Evolutionary conservation across 2,797 vertebrate genomes (phyloP).

Genomic region (Cryptoprocta ferox): DNA sequence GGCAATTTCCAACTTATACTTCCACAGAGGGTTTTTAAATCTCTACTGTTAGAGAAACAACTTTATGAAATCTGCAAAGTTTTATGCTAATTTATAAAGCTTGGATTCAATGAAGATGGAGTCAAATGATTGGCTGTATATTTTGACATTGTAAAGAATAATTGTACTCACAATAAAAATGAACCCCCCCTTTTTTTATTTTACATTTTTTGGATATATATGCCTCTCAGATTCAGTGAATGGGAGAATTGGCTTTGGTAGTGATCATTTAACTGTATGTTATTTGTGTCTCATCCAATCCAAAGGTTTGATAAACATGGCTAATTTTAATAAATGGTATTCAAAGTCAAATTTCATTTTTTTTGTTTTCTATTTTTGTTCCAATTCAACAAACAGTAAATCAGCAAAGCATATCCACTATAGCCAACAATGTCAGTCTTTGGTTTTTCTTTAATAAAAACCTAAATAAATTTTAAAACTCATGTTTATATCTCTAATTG

Average conservation of each 20-base stretch:
- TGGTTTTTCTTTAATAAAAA: neutral
- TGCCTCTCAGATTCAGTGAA: neutral
- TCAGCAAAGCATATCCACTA: neutral
- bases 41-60: slow-evolving; percentile 83
- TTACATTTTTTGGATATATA: neutral
- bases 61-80: slow-evolving; percentile 80
- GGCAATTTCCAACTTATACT: slow-evolving; percentile 87
- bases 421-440: neutral
- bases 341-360: neutral
- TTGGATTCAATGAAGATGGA: slow-evolving; percentile 71
- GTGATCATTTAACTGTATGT: neutral
- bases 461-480: neutral
- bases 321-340: neutral
- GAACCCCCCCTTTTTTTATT: neutral
- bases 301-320: neutral
- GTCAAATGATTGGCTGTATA: slow-evolving; percentile 60
- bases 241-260: neutral
- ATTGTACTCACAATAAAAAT: slow-evolving; percentile 61
- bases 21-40: slow-evolving; percentile 84
- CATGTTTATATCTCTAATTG: neutral
- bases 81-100: slow-evolving; percentile 80
- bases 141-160: slow-evolving; percentile 29
- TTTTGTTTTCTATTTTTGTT: neutral
- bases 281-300: neutral
- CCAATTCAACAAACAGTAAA: neutral